phyloP scores from a whole-genome alignment of 2,113 vertebrate species.

The Sorex fumeus region DNA sequence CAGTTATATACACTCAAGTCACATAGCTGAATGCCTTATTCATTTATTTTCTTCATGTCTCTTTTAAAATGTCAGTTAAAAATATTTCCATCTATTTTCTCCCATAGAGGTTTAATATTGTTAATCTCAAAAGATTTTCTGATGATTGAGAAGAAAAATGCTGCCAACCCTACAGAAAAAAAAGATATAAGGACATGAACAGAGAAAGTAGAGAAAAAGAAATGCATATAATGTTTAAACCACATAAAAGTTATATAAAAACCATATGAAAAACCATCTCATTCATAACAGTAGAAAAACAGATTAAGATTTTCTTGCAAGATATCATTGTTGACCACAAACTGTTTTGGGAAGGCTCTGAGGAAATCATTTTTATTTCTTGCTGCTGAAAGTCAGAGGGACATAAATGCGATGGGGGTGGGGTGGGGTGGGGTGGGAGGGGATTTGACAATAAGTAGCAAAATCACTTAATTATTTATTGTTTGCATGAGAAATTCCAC shows the following conservation, averaged over 20 bases:
- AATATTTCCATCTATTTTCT: conserved; percentile 9
- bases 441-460: neutral
- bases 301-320: neutral
- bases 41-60: neutral
- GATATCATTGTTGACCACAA: neutral
- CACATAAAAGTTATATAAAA: neutral
- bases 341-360: neutral
- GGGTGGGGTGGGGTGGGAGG: neutral
- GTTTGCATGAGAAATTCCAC: neutral
- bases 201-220: neutral
- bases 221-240: neutral
- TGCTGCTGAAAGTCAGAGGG: neutral
- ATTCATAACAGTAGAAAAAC: neutral
- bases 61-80: neutral
- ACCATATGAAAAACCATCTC: neutral
- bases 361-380: neutral
- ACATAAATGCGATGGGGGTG: neutral
- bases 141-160: neutral
- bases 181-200: neutral
- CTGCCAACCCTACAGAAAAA: neutral
- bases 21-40: neutral
- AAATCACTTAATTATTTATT: neutral
- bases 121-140: conserved; percentile 20
- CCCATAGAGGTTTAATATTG: neutral
- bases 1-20: neutral